Percentiles rank a stretch among this genome's conserved stretches.
Evolutionary conservation across 2,888 invertebrate genomes (phyloP).

Genomic region (Rhimphoctona megacephalus): DNA sequence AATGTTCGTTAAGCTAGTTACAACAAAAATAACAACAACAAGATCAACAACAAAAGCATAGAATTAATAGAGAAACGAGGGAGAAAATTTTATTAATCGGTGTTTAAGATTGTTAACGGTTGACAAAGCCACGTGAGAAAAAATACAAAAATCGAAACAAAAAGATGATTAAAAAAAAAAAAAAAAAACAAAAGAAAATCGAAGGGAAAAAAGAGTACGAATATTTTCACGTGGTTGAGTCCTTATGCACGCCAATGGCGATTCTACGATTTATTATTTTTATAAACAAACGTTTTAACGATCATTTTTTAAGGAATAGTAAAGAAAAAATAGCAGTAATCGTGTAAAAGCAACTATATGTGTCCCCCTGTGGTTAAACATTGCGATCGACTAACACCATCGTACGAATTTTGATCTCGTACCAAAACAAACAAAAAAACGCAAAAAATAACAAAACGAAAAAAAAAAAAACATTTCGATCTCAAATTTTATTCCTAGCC

Average conservation of each 20-base stretch:
- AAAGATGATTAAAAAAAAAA: background rate
- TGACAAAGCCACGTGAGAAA: slow-evolving; percentile 26
- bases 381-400: slow-evolving; percentile 50
- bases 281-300: slow-evolving; percentile 59
- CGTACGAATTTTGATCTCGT: slow-evolving; percentile 56
- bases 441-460: slow-evolving; percentile 33
- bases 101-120: slow-evolving; percentile 72
- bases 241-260: slow-evolving; percentile 37
- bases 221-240: slow-evolving; percentile 42
- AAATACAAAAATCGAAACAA: slow-evolving; percentile 8
- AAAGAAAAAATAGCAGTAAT: slow-evolving; percentile 30
- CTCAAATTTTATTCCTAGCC: slow-evolving; percentile 58
- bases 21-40: background rate
- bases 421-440: slow-evolving; percentile 44
- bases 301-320: slow-evolving; percentile 51
- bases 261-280: slow-evolving; percentile 69
- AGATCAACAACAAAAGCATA: background rate
- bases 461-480: slow-evolving; percentile 53
- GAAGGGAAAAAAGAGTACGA: background rate
- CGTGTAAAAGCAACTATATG: slow-evolving; percentile 51
- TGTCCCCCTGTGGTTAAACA: slow-evolving; percentile 54
- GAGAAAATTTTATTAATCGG: slow-evolving; percentile 68
- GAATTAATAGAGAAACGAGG: slow-evolving; percentile 5
- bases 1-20: slow-evolving; percentile 29
- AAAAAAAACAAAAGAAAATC: background rate